Conservation (phyloP, 2,888 invertebrate species). For the Tridacna crocea region DNA sequence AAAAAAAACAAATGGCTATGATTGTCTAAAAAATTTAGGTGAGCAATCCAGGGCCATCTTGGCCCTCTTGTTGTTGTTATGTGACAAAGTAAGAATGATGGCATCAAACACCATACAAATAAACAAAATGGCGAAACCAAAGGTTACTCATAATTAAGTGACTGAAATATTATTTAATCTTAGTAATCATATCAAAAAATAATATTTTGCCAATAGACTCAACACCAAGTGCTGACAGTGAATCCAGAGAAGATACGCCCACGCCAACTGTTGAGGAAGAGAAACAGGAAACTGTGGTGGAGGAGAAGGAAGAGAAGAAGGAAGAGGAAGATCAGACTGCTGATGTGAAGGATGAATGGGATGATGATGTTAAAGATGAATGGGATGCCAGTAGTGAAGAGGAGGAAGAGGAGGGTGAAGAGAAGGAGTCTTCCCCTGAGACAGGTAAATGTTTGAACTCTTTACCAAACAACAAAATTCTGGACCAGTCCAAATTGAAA, state of each 20-base stretch:
- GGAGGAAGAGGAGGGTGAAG: constrained; percentile 90
- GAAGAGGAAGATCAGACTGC: constrained; percentile 87
- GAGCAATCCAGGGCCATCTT: too few relatives aligned
- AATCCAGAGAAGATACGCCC: constrained; percentile 50
- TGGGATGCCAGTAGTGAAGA: constrained; percentile 84
- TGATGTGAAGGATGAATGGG: constrained; percentile 86
- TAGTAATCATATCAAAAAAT: too few relatives aligned
- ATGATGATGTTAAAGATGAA: constrained; percentile 87
- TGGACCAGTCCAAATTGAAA: too few relatives aligned
- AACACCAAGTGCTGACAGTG: constrained; percentile 3
- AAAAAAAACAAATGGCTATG: too few relatives aligned
- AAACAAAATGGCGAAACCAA: too few relatives aligned
- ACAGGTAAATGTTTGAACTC: constrained; percentile 23
- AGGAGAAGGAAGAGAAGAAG: constrained; percentile 24
- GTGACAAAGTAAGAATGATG: too few relatives aligned
- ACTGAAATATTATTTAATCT: too few relatives aligned
- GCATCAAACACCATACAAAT: too few relatives aligned
- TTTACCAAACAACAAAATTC: background rate
- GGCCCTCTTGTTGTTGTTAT: too few relatives aligned
- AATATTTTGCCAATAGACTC: background rate
- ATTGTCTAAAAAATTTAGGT: too few relatives aligned
- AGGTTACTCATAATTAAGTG: too few relatives aligned
- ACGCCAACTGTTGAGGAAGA: constrained; percentile 51
- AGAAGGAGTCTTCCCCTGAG: constrained; percentile 51
- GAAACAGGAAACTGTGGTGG: constrained; percentile 30